Base-by-base conservation (phyloP, 2,797 vertebrate species). In the Jordanella pulchra region DNA sequence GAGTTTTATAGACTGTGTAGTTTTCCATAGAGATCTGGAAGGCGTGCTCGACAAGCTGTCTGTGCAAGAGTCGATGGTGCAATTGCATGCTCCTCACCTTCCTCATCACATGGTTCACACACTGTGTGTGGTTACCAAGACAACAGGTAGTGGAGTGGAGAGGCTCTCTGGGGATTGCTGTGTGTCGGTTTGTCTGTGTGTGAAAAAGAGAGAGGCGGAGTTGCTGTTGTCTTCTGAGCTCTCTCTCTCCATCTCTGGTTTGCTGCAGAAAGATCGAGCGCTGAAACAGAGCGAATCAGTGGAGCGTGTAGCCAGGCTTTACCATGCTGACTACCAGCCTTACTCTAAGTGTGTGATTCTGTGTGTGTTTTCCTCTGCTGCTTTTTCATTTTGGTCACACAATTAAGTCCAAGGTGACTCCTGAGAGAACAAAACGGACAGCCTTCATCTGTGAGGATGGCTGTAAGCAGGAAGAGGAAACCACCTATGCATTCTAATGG, bases 101-200 rank as follows among this genome's bases (percentile, higher is more conserved):
- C 90, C 85, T 91, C 90, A 78, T 94, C 91, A 92, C 93, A 88
- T 92, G 89, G 86, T 90, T 93, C 92, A 89, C 90, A 90, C 91
- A 93, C 91, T 89, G 87, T 86, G 91, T 89, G 89, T 91, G 84
- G 94, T 95, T 95, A 88, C 93, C 94, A 91, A 88, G 94, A 94
- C 94, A 94, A 95, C 94, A 92, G 90, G 92, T 93, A 92, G 89
- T 91, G 89, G 88, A 94, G 93, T 89, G 90, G 91, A 92, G 88
- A 87, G 86, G 72, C 80, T 89, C 90, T 88, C 83, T 45, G 61
- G 88, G 92, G 91, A 91, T 86, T 79, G 66, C 75, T 87, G 61
- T 73, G 84, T 73, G 77, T 79, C 60, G 39, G 32, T 39, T 21
- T 61, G 32, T 45, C 11, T 45, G 65, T 65, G 71, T 64, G 78